Base-by-base conservation (phyloP, 2,113 vertebrate species). In the Gavialis gangeticus region DNA sequence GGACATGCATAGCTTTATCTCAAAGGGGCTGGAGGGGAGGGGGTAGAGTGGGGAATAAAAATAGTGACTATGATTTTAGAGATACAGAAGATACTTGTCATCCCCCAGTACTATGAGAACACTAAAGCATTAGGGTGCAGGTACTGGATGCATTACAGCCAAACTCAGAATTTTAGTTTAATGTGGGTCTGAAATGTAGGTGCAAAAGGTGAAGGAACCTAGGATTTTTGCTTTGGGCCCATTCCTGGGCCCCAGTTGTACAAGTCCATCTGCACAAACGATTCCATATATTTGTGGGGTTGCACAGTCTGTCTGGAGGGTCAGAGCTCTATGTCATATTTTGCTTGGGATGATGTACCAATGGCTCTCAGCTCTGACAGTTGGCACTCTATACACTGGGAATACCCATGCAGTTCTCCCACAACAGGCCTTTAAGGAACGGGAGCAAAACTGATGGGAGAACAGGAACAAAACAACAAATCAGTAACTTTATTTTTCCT, bases 231-330 rank as follows among this genome's bases (percentile, higher is more conserved):
- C 58, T 4, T 3, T 63, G 73, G 2, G 77, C 30, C 71, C 62
- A 30, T 28, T 56, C 22, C 37, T 0, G 0, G 73, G 69, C 12
- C 60, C 78, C 19, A 81, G n/a, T 46, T 25, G 37, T 13, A 34
- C 22, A 37, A 24, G 30, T 34, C 37, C 11, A 71, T 71, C 30
- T 71, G 18, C 19, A 6, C 17, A 58, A 27, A 22, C 18, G 2
- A 0, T 30, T 3, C 34, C 57, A 6, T 27, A 9, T 1, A 0
- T 1, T 1, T 17, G 16, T 7, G n/a, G 22, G 66, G 5, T 19
- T 73, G 37, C 27, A 3, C 8, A 1, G 80, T 22, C 82, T 17
- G 27, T n/a, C 1, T 25, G 59, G 25, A 8, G 76, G 9, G 0
- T 24, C 54, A n/a, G 17, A 34, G 27, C 12, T 56, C 71, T 69